Evolutionary conservation across 2,797 vertebrate species (phyloP), one percentile per base, ranked within the genome.

Genomic region (Leucoraja ocellata): DNA sequence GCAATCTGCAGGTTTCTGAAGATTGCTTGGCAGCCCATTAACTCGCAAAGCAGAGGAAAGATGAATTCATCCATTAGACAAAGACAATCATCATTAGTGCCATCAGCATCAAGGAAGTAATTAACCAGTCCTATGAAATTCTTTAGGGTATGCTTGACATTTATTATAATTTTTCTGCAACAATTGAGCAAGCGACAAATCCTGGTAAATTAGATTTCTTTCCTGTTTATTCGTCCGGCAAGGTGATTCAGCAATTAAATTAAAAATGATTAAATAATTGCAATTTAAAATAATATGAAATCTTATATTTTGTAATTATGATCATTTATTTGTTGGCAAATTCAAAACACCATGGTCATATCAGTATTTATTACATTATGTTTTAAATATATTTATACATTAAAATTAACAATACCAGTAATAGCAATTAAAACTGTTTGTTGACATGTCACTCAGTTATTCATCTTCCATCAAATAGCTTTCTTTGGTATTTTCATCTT

Each of bases 51-150:
- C 90, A 92, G 90, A 13, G 39, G 90, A 76, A 76, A 92, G 90
- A 54, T 92, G 90, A 92, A 92, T 73, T 76, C 2, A 74, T 92
- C 23, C 90, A 91, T 91, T 91, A 91, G 68, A 76, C 76, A 73
- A 92, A 92, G 71, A 73, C 25, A 28, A 54, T 91, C 71, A 74
- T 68, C 39, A 74, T 91, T 91, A 91, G 36, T 91, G 68, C 68
- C 90, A 91, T 74, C 90, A 91, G 90, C 68, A 74, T 71, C 90
- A 91, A 91, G 23, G 68, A 91, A 74, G 36, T 92, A 92, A 73
- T 92, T 92, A 92, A 92, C 36, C 25, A 76, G 71, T 91, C 68
- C 65, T 28, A 36, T 88, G 71, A 92, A 76, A 54, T 39, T 54
- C 39, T 92, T 73, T 13, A 54, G 65, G 90, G 46, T 54, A 13